Percentiles rank a stretch among this genome's conserved stretches.
These are phyloP conservation scores for Artemisiospiza belli DNA, from an alignment of 2,113 vertebrate species.

Conservation along the genomic window DNA sequence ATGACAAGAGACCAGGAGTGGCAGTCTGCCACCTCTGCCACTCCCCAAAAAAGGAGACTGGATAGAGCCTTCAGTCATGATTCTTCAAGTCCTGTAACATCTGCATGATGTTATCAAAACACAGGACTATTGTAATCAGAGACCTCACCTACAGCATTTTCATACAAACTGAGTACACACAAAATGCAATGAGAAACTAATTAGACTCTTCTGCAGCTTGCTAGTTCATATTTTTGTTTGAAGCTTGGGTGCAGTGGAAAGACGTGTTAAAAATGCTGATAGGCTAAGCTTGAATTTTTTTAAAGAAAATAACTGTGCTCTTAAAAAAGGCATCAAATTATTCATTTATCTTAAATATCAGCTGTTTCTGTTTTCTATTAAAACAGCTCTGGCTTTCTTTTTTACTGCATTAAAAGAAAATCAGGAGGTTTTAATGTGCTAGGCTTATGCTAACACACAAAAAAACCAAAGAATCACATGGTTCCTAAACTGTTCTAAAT, in stretches of 20 bases:
- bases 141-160: background rate
- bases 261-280: background rate
- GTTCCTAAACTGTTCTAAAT: constrained; percentile 31
- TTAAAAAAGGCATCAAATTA: background rate
- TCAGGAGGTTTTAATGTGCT: background rate
- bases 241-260: background rate
- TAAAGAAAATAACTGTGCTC: background rate
- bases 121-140: background rate
- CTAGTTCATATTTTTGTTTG: background rate
- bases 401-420: background rate
- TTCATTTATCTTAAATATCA: background rate
- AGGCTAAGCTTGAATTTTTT: background rate
- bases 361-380: background rate
- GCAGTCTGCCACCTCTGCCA: background rate
- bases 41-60: background rate
- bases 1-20: background rate
- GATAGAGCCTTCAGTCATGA: background rate
- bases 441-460: background rate
- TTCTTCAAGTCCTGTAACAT: background rate
- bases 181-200: background rate
- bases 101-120: background rate
- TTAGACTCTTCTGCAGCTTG: background rate
- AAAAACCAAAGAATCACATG: background rate
- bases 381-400: background rate
- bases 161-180: background rate